Base-by-base conservation (phyloP, 2,888 invertebrate species). In the Gymnoscelis rufifasciata region DNA sequence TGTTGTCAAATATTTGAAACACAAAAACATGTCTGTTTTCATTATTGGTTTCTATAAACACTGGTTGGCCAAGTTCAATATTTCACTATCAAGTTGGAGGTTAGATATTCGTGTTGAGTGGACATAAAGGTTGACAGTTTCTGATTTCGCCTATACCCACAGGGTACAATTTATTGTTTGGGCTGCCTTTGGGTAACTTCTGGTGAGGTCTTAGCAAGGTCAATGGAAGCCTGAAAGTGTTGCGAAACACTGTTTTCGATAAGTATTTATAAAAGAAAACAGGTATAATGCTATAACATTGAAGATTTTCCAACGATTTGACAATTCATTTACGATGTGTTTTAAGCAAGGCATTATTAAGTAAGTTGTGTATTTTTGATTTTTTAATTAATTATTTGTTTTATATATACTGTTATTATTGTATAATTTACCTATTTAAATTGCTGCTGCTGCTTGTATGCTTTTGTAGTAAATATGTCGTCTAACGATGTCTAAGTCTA, bases 111-210 rank as follows among this genome's bases (percentile, higher is more conserved):
- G 56, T 61, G 57, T 50, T 46, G 51, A 44, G 43, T 52, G 47
- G 49, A 38, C 48, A 58, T 59, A 55, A 57, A 50, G 51, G 48
- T 52, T 58, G 59, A 58, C 56, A 57, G 56, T 50, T 15, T 54
- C 43, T 51, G 55, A 59, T 52, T n/a, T 46, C 44, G 55, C 47
- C 42, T 54, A 41, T 41, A 52, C 47, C 38, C 10, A 19, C 35
- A 10, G 11, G 35, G 11, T 35, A 47, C 35, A 43, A 51, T 51
- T 51, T 56, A 54, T 45, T 47, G 42, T 54, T 37, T 33, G 24
- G n/a, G 2, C 40, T 36, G 30, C 14, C 33, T 48, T 48, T 48
- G 30, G 52, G 39, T 56, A 35, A 27, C 29, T 38, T 45, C 28
- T 38, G 6, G 27, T 40, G 43, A 50, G 42, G 42, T 47, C 36